A percentile compares a stretch with the other conserved stretches of the same genome.
Conservation (phyloP, 2,797 vertebrate genomes). For the Halcyon badia region DNA sequence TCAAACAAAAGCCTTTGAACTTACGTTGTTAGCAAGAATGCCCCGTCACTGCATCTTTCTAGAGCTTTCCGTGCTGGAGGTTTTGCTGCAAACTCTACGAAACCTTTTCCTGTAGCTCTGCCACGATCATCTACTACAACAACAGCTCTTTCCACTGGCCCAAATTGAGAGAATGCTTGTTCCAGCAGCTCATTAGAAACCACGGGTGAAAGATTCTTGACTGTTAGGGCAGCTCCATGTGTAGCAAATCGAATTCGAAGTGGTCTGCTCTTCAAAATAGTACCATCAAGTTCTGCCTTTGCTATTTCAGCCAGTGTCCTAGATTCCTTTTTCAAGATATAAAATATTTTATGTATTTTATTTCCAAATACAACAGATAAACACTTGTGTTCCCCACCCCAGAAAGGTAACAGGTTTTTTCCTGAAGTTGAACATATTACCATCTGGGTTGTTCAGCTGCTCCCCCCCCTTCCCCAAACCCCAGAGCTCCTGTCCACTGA, state of each 20-base stretch:
- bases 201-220: constrained; percentile 93
- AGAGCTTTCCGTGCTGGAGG: constrained; percentile 93
- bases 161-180: constrained; percentile 95
- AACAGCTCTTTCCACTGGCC: constrained; percentile 92
- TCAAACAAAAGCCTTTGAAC: constrained; percentile 46
- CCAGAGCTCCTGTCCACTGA: neutral
- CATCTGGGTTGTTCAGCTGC: neutral
- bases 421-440: neutral
- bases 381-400: no score
- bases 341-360: constrained; percentile 16
- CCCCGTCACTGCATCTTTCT: constrained; percentile 94
- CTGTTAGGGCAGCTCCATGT: constrained; percentile 90
- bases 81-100: constrained; percentile 96
- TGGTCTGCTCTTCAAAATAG: constrained; percentile 90
- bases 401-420: fast-evolving
- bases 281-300: constrained; percentile 95
- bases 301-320: constrained; percentile 96
- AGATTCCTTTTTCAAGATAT: constrained; percentile 88
- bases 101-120: constrained; percentile 92
- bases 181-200: constrained; percentile 98
- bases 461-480: fast-evolving
- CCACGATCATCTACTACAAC: constrained; percentile 95
- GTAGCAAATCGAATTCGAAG: constrained; percentile 95
- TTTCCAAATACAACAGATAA: neutral
- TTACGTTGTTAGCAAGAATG: constrained; percentile 95